Evolutionary conservation across 2,888 invertebrate species (phyloP), one percentile per base, ranked within the genome.

Genomic region (Cheilosia grossa): DNA sequence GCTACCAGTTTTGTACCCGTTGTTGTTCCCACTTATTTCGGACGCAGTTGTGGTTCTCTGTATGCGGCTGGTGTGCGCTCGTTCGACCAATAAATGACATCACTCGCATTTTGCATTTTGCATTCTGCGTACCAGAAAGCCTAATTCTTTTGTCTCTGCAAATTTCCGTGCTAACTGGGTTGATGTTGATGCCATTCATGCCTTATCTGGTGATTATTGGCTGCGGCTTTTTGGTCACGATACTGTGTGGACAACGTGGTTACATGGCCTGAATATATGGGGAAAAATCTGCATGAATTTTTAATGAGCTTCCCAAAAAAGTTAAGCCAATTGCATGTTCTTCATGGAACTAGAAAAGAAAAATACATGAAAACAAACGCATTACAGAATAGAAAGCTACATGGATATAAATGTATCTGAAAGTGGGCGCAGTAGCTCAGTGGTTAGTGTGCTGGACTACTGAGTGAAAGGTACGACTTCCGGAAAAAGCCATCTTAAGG

Each of bases 51-150:
- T 58, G 56, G 47, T 49, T 9, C 56, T 47, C 10, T 21, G 42
- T 72, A 49, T 70, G 56, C 58, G 5, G 27, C 37, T 21, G 17
- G 33, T 17, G 51, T 61, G 74, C 37, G 44, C 49, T 51, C 56
- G 51, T 70, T 79, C 49, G 56, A 64, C 78, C 78, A 72, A 64
- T 58, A 64, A 79, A 79, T 61, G 73, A 67, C 59, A 80, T 54
- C 53, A 69, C 69, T 56, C 51, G 70, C 40, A 73, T 59, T 75
- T 70, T 54, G 54, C 56, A 63, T 59, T 70, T 59, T 59, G 54
- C 56, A 63, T 59, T 70, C 53, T 59, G 53, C 51, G 56, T 13
- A 51, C 47, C 24, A 61, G 69, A 64, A 70, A 82, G 58, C 77
- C 69, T 69, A 75, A 58, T 81, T 74, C 47, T 66, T 66, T 40